Evolutionary conservation across 2,888 invertebrate genomes (phyloP), one percentile per base, ranked within the genome.

Genomic region (Synergus laeviventris): DNA sequence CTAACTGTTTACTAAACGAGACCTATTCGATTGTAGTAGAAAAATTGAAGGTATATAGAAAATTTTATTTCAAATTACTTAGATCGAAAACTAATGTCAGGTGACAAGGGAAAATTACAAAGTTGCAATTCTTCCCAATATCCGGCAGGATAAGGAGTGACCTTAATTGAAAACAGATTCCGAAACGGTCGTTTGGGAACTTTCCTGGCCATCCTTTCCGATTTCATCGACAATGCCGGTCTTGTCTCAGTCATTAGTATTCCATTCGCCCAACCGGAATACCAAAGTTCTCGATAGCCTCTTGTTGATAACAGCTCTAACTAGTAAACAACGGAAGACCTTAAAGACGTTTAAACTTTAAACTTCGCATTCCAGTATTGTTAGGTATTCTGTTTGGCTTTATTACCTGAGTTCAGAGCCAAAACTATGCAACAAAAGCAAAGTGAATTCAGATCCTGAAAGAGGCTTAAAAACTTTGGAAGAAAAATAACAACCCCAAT

Each of bases 191-290:
- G 66, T 66, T 66, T 66, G 14, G 66, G 16, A 66, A 66, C 66
- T 66, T 66, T 66, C 70, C 45, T 9, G 31, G 45, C 45, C 45
- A 70, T 45, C 70, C 70, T 70, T 70, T 70, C 70, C 45, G 70
- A 49, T 70, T 70, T 70, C 70, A 70, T 70, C 70, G 31, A 49
- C 70, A 49, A 70, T 70, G 70, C 70, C 2, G 70, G 70, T 70
- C 70, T 49, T 70, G 70, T 70, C 70, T 70, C 49, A 70, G 70
- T 70, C 45, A 49, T 70, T 70, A 70, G 70, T 70, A 70, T 70
- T 70, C 70, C 45, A n/a, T 70, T 70, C 49, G 49, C 70, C 70
- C 31, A 70, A 49, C 45, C 70, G 70, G 45, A 49, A 70, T n/a
- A 70, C 70, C 16, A 16, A 70, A 70, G 45, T 70, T 70, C 49